These are phyloP conservation scores for Protosalanx chinensis DNA, from an alignment of 2,797 vertebrate genomes.

Conservation along the genomic window DNA sequence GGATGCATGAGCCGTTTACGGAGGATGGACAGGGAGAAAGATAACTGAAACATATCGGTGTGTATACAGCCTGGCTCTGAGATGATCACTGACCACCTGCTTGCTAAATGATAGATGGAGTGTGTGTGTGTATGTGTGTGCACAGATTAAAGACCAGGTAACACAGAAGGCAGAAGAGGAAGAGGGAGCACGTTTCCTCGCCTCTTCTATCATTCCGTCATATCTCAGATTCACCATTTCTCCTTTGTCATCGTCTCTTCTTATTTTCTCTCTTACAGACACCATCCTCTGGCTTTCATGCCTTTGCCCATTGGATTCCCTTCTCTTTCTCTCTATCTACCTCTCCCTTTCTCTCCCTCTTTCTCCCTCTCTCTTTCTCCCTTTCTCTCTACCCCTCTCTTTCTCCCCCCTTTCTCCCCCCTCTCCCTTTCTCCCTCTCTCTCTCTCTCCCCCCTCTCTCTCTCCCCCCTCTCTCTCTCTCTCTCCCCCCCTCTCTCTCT, in stretches of 20 bases:
- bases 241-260: not conserved
- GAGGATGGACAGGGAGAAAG: not conserved
- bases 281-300: conserved; percentile 14
- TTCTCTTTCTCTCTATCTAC: conserved; percentile 25
- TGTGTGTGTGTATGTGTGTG: not conserved
- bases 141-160: not conserved
- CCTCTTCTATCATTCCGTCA: not conserved
- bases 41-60: not conserved
- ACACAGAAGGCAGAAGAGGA: conserved; percentile 21
- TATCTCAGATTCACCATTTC: not conserved
- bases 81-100: not conserved
- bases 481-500: conserved; percentile 29
- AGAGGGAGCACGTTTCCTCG: not conserved
- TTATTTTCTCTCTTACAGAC: not conserved
- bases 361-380: conserved; percentile 16
- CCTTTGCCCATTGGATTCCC: not conserved
- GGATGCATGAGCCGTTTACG: conserved; percentile 49
- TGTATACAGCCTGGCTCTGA: not conserved
- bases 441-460: not conserved
- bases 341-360: conserved; percentile 6
- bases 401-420: conserved; percentile 28
- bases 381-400: conserved; percentile 15
- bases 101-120: conserved; percentile 7
- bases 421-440: not conserved
- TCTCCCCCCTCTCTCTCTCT: not conserved